Evolutionary conservation across 1,140 invertebrate species (phyloP).

Genomic region (Pachyrhynchus sulphureomaculatus): DNA sequence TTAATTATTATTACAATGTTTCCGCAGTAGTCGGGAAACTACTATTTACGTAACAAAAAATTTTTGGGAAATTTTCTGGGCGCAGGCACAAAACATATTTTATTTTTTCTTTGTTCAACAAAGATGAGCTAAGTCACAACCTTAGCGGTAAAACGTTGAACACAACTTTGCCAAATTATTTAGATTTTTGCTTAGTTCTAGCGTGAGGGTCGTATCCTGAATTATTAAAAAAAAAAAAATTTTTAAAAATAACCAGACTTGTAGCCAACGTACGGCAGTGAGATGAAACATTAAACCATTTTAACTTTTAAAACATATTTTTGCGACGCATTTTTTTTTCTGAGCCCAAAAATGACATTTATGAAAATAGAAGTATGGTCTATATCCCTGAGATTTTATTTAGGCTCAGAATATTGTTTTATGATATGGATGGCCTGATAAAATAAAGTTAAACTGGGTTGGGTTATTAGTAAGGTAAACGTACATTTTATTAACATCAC

Average conservation of each 20-base stretch:
- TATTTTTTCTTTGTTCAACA: no score
- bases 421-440: neutral
- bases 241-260: slow-evolving; percentile 7
- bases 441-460: slow-evolving; percentile 11
- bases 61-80: no score
- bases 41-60: no score
- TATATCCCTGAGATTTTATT: slow-evolving; percentile 27
- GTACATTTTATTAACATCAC: slow-evolving; percentile 36
- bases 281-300: slow-evolving; percentile 16
- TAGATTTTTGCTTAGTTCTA: neutral
- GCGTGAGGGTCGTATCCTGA: neutral
- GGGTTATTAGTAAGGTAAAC: slow-evolving; percentile 6
- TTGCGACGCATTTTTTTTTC: slow-evolving; percentile 1
- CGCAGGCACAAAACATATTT: no score
- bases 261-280: slow-evolving; percentile 21
- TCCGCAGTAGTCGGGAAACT: no score
- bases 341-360: slow-evolving; percentile 25
- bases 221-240: neutral
- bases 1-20: no score
- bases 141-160: no score
- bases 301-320: slow-evolving; percentile 6
- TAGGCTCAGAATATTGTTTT: slow-evolving; percentile 22
- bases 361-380: slow-evolving; percentile 25
- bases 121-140: no score
- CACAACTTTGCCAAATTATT: no score